A percentile compares a stretch with the other conserved stretches of the same genome.
Conservation (phyloP, 1,140 invertebrate genomes). For the Neodiprion lecontei region DNA sequence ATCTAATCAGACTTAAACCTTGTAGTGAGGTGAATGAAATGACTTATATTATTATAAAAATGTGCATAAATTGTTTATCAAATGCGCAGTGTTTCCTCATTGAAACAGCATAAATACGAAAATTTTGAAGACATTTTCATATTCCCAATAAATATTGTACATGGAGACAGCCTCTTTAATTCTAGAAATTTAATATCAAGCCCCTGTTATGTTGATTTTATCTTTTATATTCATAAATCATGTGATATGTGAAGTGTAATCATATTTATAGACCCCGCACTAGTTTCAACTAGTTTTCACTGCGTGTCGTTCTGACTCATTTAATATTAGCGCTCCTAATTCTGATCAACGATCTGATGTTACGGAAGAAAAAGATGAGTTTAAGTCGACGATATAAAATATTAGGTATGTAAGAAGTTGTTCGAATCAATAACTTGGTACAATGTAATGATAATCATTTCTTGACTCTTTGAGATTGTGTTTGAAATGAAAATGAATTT, state of each 20-base stretch:
- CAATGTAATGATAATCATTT: too few relatives aligned
- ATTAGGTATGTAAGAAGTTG: too few relatives aligned
- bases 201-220: background rate
- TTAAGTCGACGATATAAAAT: too few relatives aligned
- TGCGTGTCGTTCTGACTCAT: background rate
- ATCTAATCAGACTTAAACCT: slow-evolving; percentile 17
- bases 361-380: too few relatives aligned
- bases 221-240: background rate
- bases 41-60: slow-evolving; percentile 20
- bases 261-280: background rate
- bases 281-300: slow-evolving; percentile 5
- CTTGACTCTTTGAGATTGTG: too few relatives aligned
- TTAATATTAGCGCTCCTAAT: background rate
- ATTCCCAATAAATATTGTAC: slow-evolving; percentile 35
- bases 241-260: background rate
- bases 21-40: slow-evolving; percentile 17
- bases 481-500: too few relatives aligned
- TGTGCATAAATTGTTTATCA: slow-evolving; percentile 9
- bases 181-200: background rate
- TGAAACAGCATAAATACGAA: slow-evolving; percentile 16
- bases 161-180: background rate
- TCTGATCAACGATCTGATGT: background rate
- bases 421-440: too few relatives aligned
- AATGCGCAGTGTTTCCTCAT: slow-evolving; percentile 17
- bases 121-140: slow-evolving; percentile 34